phyloP scores from a whole-genome alignment of 2,113 vertebrate genomes.

The Lepisosteus osseus region DNA sequence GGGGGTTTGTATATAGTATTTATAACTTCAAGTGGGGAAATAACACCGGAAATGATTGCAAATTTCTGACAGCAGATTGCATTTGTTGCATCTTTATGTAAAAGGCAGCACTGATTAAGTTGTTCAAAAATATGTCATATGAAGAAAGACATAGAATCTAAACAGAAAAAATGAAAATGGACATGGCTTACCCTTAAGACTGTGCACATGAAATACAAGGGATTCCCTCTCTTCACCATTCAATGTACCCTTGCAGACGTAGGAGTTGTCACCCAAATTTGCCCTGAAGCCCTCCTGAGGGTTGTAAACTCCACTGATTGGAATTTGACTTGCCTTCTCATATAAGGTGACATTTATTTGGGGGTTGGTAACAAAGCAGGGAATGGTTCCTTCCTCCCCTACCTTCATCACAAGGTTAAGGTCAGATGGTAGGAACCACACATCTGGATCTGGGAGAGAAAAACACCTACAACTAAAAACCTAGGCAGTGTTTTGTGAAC shows the following conservation, averaged over 20 bases:
- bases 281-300: constrained; percentile 80
- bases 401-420: constrained; percentile 78
- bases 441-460: constrained; percentile 64
- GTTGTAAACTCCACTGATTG: constrained; percentile 69
- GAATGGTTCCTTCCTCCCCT: constrained; percentile 70
- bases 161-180: background rate
- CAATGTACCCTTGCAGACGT: constrained; percentile 77
- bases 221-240: constrained; percentile 76
- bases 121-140: too few species aligned
- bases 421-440: constrained; percentile 73
- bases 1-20: too few species aligned
- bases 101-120: too few species aligned
- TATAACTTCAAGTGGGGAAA: too few species aligned
- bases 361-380: constrained; percentile 87
- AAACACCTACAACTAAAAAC: background rate
- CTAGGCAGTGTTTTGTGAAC: too few species aligned
- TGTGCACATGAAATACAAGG: constrained; percentile 73
- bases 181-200: constrained; percentile 69
- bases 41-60: too few species aligned
- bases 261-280: constrained; percentile 78
- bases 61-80: too few species aligned
- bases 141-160: too few species aligned
- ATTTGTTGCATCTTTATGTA: too few species aligned
- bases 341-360: constrained; percentile 77
- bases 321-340: constrained; percentile 66